phyloP scores from a whole-genome alignment of 1,140 invertebrate species.

The Aphelinus certus region DNA sequence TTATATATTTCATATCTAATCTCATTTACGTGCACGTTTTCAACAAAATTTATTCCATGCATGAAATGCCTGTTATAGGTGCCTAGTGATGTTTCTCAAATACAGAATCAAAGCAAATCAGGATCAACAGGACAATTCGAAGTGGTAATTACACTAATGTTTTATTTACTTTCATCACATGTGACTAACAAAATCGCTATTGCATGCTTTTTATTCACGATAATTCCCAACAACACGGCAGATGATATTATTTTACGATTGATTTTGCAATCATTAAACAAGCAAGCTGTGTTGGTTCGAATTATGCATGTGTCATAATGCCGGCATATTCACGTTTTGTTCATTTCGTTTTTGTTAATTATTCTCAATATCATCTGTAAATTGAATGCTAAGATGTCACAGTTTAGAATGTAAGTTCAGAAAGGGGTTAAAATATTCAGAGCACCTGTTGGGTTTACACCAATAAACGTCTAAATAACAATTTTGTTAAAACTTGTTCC shows the following conservation, averaged over 20 bases:
- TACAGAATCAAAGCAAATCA: constrained; percentile 63
- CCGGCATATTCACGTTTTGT: constrained; percentile 63
- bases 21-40: background rate
- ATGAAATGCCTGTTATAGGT: constrained; percentile 56
- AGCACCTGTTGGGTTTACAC: constrained; percentile 61
- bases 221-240: constrained; percentile 49
- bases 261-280: background rate
- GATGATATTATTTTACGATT: background rate
- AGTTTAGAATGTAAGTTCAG: constrained; percentile 34
- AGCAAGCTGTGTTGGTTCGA: constrained; percentile 50
- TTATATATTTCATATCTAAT: background rate
- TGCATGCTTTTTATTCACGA: constrained; percentile 52
- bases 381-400: constrained; percentile 17
- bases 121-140: constrained; percentile 63
- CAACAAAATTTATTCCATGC: constrained; percentile 15
- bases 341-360: constrained; percentile 41
- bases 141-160: constrained; percentile 55
- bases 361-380: background rate
- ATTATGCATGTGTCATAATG: constrained; percentile 61
- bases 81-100: constrained; percentile 64
- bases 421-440: constrained; percentile 43
- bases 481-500: constrained; percentile 47
- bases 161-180: constrained; percentile 37
- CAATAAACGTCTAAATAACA: constrained; percentile 36
- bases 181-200: constrained; percentile 43